Evolutionary conservation across 1,140 invertebrate genomes (phyloP).

Genomic region (Drusus annulatus): DNA sequence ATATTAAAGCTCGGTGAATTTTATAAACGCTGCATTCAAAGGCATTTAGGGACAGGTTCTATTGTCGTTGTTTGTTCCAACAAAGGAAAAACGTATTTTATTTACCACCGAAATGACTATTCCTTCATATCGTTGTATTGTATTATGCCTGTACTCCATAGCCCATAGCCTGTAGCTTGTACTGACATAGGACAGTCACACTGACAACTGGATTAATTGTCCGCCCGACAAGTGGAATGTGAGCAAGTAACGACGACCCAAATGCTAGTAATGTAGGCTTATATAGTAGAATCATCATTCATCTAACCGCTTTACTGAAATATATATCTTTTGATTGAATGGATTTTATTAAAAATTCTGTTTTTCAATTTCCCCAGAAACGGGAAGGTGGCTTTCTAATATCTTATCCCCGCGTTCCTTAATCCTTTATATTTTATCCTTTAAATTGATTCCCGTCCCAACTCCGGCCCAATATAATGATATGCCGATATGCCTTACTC

Average conservation of each 20-base stretch:
- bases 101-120: constrained; percentile 13
- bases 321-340: constrained; percentile 12
- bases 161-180: background rate
- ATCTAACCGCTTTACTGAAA: too few relatives aligned
- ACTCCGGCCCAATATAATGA: constrained; percentile 33
- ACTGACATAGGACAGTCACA: constrained; percentile 24
- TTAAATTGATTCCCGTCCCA: constrained; percentile 33
- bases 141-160: background rate
- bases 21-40: constrained; percentile 38
- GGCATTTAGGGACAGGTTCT: constrained; percentile 38
- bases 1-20: constrained; percentile 34
- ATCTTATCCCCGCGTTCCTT: constrained; percentile 7
- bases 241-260: constrained; percentile 5
- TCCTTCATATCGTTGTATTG: too few relatives aligned
- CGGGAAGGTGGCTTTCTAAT: constrained; percentile 21
- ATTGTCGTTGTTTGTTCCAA: constrained; percentile 36
- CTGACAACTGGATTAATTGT: constrained; percentile 47
- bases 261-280: constrained; percentile 8
- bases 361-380: constrained; percentile 7
- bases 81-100: constrained; percentile 42
- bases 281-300: too few relatives aligned
- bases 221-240: constrained; percentile 41
- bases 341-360: background rate
- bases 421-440: constrained; percentile 39
- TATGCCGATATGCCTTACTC: constrained; percentile 34